phyloP scores from a whole-genome alignment of 2,113 vertebrate genomes.

The Boulengeromyrus knoepffleri region DNA sequence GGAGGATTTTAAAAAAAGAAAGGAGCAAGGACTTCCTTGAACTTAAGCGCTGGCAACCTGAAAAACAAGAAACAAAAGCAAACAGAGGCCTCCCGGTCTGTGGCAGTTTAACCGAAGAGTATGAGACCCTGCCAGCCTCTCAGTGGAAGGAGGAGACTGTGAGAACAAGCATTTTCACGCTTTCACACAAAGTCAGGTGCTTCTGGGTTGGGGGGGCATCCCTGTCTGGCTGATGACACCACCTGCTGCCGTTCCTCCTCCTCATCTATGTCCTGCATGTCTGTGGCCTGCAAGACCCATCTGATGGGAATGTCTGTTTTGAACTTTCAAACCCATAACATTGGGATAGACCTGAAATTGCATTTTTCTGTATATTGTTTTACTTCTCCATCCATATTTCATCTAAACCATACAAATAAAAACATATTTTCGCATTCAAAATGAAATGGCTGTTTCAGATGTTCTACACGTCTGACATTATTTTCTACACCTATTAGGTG shows the following conservation, averaged over 20 bases:
- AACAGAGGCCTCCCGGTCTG: constrained; percentile 28
- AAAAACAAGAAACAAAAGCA: constrained; percentile 22
- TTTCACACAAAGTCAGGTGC: constrained; percentile 50
- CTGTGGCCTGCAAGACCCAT: neutral
- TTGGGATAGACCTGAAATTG: neutral
- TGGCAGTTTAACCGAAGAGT: constrained; percentile 40
- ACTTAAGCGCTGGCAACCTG: constrained; percentile 1
- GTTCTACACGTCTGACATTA: neutral
- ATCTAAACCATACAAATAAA: neutral
- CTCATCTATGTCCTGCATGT: neutral
- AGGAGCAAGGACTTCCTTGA: constrained; percentile 5
- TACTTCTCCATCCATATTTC: neutral
- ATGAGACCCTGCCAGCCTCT: constrained; percentile 34
- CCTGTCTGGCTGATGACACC: neutral
- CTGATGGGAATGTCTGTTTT: neutral
- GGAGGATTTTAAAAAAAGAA: neutral
- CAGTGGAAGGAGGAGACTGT: constrained; percentile 37
- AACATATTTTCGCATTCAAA: neutral
- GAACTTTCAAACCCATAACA: too few relatives aligned
- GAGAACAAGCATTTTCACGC: constrained; percentile 51
- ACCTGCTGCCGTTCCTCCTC: neutral
- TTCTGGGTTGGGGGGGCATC: neutral
- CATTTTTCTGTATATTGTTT: neutral
- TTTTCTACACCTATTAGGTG: neutral
- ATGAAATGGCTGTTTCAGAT: neutral